Conservation (phyloP, 2,797 vertebrate genomes). For the Tinamus major region DNA sequence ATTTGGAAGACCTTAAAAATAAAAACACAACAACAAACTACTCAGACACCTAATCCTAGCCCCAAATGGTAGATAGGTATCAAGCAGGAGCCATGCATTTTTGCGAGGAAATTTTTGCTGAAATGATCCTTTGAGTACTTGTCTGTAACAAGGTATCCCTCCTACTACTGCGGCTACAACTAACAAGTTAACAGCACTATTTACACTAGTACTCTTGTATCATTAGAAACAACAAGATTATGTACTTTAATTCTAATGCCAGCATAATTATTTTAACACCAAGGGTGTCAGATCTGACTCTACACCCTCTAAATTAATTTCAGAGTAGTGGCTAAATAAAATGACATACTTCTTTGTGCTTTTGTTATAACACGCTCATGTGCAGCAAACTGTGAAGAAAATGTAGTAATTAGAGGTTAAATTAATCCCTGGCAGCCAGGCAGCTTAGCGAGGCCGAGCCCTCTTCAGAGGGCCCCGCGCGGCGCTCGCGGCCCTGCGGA, state of each 20-base stretch:
- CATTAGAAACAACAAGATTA: constrained; percentile 75
- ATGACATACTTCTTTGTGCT: constrained; percentile 78
- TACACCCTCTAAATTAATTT: constrained; percentile 76
- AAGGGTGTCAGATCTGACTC: constrained; percentile 76
- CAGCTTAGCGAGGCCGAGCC: constrained; percentile 72
- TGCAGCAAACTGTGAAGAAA: constrained; percentile 80
- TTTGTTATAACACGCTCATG: constrained; percentile 79
- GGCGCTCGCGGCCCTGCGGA: constrained; percentile 53
- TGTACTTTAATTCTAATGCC: constrained; percentile 71
- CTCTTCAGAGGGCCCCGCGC: constrained; percentile 72
- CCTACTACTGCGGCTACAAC: constrained; percentile 21
- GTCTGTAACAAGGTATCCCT: constrained; percentile 10
- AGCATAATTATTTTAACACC: constrained; percentile 76
- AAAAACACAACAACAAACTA: not conserved
- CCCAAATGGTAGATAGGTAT: not conserved
- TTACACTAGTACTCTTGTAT: constrained; percentile 58
- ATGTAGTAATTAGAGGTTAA: constrained; percentile 85
- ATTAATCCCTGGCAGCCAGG: constrained; percentile 83
- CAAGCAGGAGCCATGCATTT: not conserved
- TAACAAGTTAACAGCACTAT: constrained; percentile 64
- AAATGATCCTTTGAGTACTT: not conserved
- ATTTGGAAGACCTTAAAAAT: constrained; percentile 25
- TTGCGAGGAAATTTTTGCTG: not conserved
- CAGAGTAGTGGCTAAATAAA: constrained; percentile 76
- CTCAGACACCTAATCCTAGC: not conserved